phyloP scores from a whole-genome alignment of 2,888 invertebrate genomes.

The Seladonia tumulorum region DNA sequence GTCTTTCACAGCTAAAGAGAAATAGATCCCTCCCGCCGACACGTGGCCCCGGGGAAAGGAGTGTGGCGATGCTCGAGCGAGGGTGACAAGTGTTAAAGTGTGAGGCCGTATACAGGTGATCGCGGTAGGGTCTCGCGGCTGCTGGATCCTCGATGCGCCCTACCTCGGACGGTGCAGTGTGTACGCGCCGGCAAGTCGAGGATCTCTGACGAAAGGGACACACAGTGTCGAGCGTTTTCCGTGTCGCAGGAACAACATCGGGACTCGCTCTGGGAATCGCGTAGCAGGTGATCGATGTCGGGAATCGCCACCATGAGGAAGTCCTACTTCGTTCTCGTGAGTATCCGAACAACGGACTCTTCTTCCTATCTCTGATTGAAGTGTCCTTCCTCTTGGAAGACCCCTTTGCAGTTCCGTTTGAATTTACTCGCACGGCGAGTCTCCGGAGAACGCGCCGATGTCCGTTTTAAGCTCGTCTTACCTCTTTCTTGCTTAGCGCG shows the following conservation, averaged over 20 bases:
- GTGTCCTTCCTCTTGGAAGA: background rate
- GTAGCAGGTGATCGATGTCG: slow-evolving; percentile 15
- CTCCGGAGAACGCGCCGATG: slow-evolving; percentile 26
- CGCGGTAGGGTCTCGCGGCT: slow-evolving; percentile 31
- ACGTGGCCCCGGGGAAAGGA: background rate
- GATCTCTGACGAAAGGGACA: slow-evolving; percentile 66
- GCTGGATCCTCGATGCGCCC: slow-evolving; percentile 65
- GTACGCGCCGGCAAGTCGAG: slow-evolving; percentile 61
- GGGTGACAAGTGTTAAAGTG: slow-evolving; percentile 21
- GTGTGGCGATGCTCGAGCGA: slow-evolving; percentile 2
- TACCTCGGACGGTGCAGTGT: slow-evolving; percentile 58
- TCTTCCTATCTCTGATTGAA: background rate
- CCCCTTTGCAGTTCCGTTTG: background rate
- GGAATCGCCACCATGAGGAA: slow-evolving; percentile 61
- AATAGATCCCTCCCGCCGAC: background rate
- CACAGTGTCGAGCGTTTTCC: slow-evolving; percentile 16
- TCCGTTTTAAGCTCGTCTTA: slow-evolving; percentile 42
- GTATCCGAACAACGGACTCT: slow-evolving; percentile 38
- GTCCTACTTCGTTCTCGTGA: slow-evolving; percentile 65
- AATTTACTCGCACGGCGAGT: slow-evolving; percentile 38
- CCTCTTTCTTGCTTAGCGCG: slow-evolving; percentile 30
- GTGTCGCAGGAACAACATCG: background rate
- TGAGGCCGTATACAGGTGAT: slow-evolving; percentile 32
- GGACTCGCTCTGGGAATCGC: background rate
- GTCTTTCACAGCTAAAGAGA: background rate